Base-by-base conservation (phyloP, 2,888 invertebrate species). In the Rhingia rostrata region DNA sequence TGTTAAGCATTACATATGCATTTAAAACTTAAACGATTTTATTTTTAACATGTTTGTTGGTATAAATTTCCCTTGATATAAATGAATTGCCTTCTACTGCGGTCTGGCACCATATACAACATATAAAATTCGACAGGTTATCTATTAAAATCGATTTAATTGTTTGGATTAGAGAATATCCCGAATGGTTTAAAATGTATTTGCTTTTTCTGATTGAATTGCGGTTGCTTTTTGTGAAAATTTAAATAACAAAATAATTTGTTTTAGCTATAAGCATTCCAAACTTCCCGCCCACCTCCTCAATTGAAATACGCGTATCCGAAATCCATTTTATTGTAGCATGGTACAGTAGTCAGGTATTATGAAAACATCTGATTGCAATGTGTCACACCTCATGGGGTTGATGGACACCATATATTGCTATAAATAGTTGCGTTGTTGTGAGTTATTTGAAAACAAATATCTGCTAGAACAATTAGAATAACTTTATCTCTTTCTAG, bases 181-280 rank as follows among this genome's bases (percentile, higher is more conserved):
- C 79, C 47, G 80, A 78, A 69, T 70, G 53, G 70, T 74, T 74
- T 60, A 79, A 84, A 79, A 69, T 74, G 69, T 84, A 69, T 79
- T 84, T 79, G 69, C 69, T 45, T 58, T 79, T 73, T 58, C 83
- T 79, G 73, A 84, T 84, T 84, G 74, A 84, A 74, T 74, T 69
- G 74, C 33, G 67, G 60, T 60, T 49, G 41, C 32, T 9, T 43
- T 58, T 69, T 35, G 12, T 4, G 30, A 45, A 73, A 49, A 66
- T 32, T 22, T 47, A 22, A 43, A 58, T 56, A 47, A 6, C 37
- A 69, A 63, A 37, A 69, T 75, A 51, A 49, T 79, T 72, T 53
- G 10, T 60, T 5, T 72, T 63, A 22, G 80, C 66, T 33, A 43
- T 41, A 39, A 14, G n/a, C 49, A 81, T 56, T 69, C 56, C 63